These are phyloP conservation scores for Blastomussa wellsi DNA, from an alignment of 92 coral and sea anemone genomes.

Conservation along the genomic window DNA sequence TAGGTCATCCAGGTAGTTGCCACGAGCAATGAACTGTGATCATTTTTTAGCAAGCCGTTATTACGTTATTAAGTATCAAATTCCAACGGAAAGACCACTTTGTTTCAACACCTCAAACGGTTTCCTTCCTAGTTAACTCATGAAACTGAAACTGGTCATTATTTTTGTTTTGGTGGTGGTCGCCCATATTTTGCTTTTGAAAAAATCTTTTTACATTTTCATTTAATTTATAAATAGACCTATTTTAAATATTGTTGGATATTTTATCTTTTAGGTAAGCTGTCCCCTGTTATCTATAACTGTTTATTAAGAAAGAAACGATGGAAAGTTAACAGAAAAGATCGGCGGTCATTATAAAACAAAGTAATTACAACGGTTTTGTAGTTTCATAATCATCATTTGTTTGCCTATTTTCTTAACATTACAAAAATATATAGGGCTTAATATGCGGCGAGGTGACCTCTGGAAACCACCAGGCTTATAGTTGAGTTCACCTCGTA, in stretches of 20 bases:
- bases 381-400: no score
- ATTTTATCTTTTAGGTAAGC: no score
- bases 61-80: neutral
- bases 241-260: no score
- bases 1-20: neutral
- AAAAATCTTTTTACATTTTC: no score
- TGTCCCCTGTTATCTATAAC: no score
- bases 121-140: neutral
- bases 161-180: neutral
- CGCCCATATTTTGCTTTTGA: neutral
- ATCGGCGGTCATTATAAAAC: neutral
- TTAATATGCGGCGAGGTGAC: no score
- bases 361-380: neutral
- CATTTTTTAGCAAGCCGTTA: neutral
- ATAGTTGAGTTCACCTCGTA: no score
- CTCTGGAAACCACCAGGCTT: no score
- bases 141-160: neutral
- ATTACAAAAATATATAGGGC: no score
- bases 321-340: neutral
- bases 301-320: neutral
- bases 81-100: neutral
- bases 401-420: no score
- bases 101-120: neutral
- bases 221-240: no score
- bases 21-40: neutral